Evolutionary conservation across 1,140 invertebrate species (phyloP).

Genomic region (Anastrepha obliqua): DNA sequence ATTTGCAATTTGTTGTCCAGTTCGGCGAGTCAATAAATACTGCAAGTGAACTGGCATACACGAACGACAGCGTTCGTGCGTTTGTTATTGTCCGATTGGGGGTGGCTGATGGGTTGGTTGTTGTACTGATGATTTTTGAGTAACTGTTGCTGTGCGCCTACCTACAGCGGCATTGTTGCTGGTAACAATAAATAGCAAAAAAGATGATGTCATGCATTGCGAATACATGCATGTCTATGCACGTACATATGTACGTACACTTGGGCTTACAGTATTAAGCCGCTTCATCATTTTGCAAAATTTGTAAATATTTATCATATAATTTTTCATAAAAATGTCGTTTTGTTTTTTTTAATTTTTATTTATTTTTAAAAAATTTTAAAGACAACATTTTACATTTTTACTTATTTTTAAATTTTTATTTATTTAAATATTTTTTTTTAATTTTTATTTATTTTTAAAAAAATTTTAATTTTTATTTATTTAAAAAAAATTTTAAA

Average conservation of each 20-base stretch:
- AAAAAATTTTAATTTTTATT: too few relatives aligned
- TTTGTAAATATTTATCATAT: too few relatives aligned
- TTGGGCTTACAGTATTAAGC: too few relatives aligned
- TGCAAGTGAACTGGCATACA: background rate
- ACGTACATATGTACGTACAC: background rate
- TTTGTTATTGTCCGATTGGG: background rate
- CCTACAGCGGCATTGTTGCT: background rate
- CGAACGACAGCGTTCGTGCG: background rate
- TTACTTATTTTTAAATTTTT: too few relatives aligned
- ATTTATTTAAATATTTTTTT: too few relatives aligned
- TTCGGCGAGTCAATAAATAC: background rate
- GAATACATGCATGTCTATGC: background rate
- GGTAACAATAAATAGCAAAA: background rate
- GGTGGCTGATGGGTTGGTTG: conserved; percentile 4
- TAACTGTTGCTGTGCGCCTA: background rate
- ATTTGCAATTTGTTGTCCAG: background rate
- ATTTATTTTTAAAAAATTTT: too few relatives aligned
- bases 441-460: too few relatives aligned
- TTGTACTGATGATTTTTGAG: conserved; percentile 6
- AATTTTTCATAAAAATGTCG: too few relatives aligned
- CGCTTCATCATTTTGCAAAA: too few relatives aligned
- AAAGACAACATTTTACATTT: too few relatives aligned
- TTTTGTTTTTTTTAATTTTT: too few relatives aligned
- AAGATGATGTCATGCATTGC: conserved; percentile 19
- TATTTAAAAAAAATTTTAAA: too few relatives aligned